Evolutionary conservation across 2,797 vertebrate genomes (phyloP).

Genomic region (Sebastes diaconus): DNA sequence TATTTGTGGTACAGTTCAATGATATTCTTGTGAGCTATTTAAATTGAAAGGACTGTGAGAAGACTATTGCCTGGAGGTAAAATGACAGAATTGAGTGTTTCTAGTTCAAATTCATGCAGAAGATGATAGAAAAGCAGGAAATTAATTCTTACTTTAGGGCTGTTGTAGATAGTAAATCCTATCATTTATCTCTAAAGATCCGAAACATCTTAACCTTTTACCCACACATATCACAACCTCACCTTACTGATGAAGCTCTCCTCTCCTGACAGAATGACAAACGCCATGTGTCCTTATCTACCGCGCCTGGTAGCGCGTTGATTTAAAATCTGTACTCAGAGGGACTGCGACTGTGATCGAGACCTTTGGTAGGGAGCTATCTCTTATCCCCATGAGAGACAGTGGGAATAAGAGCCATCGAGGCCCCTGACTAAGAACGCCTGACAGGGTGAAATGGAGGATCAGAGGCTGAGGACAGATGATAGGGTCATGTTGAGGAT

Average conservation of each 20-base stretch:
- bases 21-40: slow-evolving; percentile 29
- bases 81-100: slow-evolving; percentile 20
- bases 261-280: slow-evolving; percentile 10
- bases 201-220: slow-evolving; percentile 27
- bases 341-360: slow-evolving; percentile 10
- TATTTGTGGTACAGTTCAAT: slow-evolving; percentile 2
- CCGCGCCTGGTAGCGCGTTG: background rate
- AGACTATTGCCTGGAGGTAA: slow-evolving; percentile 26
- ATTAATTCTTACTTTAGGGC: slow-evolving; percentile 20
- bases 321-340: slow-evolving; percentile 42
- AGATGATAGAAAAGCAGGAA: slow-evolving; percentile 29
- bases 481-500: slow-evolving; percentile 64
- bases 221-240: background rate
- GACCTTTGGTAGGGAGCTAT: slow-evolving; percentile 37
- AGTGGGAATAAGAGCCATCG: slow-evolving; percentile 35
- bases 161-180: slow-evolving; percentile 13
- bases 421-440: slow-evolving; percentile 34
- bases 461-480: slow-evolving; percentile 55
- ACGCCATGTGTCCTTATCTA: slow-evolving; percentile 12
- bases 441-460: slow-evolving; percentile 59
- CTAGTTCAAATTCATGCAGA: background rate
- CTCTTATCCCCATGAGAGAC: slow-evolving; percentile 46
- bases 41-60: slow-evolving; percentile 20
- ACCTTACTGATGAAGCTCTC: background rate
- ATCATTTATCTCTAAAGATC: slow-evolving; percentile 21